Percentiles rank a stretch among this genome's conserved stretches.
Evolutionary conservation across 2,797 vertebrate species (phyloP).

Genomic region (Argentina silus): DNA sequence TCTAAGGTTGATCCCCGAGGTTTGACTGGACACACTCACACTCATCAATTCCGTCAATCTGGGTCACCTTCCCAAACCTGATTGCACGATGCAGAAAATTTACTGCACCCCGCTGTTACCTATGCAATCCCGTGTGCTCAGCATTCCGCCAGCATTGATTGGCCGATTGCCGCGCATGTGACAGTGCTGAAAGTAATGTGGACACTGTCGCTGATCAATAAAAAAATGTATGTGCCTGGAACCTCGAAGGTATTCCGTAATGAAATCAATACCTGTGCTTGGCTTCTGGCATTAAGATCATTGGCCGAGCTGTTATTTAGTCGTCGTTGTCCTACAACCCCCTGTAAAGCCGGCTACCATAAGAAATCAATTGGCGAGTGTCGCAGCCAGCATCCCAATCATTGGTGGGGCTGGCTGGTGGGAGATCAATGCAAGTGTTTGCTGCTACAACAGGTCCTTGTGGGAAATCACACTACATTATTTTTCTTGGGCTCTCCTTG

Average conservation of each 20-base stretch:
- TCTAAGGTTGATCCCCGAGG: constrained; percentile 49
- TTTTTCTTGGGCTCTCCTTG: constrained; percentile 43
- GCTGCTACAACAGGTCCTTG: constrained; percentile 65
- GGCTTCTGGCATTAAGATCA: constrained; percentile 78
- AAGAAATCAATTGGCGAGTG: constrained; percentile 75
- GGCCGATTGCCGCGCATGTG: constrained; percentile 54
- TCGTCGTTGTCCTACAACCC: constrained; percentile 74
- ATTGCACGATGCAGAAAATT: constrained; percentile 52
- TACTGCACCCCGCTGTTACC: constrained; percentile 40
- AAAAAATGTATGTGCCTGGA: constrained; percentile 77
- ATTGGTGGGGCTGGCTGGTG: constrained; percentile 65
- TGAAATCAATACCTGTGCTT: constrained; percentile 79
- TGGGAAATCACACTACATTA: constrained; percentile 72
- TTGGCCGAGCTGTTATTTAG: constrained; percentile 76
- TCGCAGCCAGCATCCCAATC: constrained; percentile 76
- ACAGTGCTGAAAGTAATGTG: constrained; percentile 73
- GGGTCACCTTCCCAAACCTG: constrained; percentile 53
- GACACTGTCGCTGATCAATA: constrained; percentile 70
- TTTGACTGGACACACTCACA: constrained; percentile 38
- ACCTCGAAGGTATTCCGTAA: constrained; percentile 77
- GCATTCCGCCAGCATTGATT: constrained; percentile 58
- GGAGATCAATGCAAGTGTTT: constrained; percentile 73
- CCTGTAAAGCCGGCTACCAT: constrained; percentile 70
- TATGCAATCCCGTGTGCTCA: constrained; percentile 53
- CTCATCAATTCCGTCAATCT: constrained; percentile 48